These are phyloP conservation scores for Exephanes ischioxanthus DNA, from an alignment of 2,888 invertebrate species.

Conservation along the genomic window DNA sequence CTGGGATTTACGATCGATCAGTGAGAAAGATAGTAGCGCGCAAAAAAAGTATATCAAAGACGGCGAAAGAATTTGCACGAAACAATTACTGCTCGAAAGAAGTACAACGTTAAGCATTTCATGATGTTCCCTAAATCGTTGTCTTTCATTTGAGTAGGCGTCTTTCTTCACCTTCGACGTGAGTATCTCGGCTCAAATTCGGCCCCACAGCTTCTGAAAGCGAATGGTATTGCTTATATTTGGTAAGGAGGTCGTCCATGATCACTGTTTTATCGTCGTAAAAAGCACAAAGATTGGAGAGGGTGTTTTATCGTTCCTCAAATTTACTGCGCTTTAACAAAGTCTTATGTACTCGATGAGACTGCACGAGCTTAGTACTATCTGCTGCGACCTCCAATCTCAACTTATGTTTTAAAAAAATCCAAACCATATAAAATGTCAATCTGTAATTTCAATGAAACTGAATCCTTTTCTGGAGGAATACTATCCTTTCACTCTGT, in stretches of 20 bases:
- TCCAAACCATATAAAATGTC: conserved; percentile 2
- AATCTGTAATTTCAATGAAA: conserved; percentile 10
- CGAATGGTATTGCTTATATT: neutral
- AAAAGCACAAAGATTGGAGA: conserved; percentile 25
- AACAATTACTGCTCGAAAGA: too few relatives aligned
- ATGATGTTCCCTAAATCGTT: neutral
- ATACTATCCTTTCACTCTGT: too few relatives aligned
- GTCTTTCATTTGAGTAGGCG: neutral
- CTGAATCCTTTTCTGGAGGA: too few relatives aligned
- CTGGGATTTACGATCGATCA: too few relatives aligned
- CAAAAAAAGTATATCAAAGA: too few relatives aligned
- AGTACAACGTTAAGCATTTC: neutral
- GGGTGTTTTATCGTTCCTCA: neutral
- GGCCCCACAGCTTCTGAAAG: conserved; percentile 1
- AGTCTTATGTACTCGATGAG: neutral
- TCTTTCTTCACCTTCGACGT: neutral
- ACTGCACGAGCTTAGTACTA: conserved; percentile 27
- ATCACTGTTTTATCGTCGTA: neutral
- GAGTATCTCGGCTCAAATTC: neutral
- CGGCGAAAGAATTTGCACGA: too few relatives aligned
- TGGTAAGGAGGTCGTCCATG: neutral
- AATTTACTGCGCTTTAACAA: neutral
- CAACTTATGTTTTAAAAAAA: conserved; percentile 24
- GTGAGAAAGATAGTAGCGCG: too few relatives aligned
- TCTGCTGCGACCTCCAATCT: conserved; percentile 33